Evolutionary conservation across 2,797 vertebrate genomes (phyloP), one percentile per base, ranked within the genome.

Genomic region (Sebastes hubbsi): DNA sequence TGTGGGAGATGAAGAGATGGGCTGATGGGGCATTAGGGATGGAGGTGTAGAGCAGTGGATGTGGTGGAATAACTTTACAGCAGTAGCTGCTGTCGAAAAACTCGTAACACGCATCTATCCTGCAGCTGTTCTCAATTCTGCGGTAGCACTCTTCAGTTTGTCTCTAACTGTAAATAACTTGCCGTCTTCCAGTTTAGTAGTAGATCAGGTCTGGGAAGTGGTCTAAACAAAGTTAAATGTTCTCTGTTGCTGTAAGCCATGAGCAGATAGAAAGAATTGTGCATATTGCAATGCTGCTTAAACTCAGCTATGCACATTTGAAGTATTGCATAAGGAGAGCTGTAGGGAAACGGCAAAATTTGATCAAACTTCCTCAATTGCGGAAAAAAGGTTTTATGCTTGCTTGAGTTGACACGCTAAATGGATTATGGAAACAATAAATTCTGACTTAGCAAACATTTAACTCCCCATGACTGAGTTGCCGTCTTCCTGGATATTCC

Each of bases 1-100:
- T 84, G 77, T 81, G 86, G 81, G 86, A 88, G 84, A 88, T 72
- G 78, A 75, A 83, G 88, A 83, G 88, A 88, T 81, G 74, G 72
- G 36, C 69, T 73, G 81, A 88, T 79, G 90, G 79, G 80, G 66
- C 80, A 73, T 88, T 54, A 60, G 87, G 62, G 85, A 89, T 68
- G 77, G 81, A 90, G 77, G 88, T 90, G 88, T 22, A 76, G 83
- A 87, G 69, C 56, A 64, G 54, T 61, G 64, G 77, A 87, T 81
- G 85, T 78, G 67, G 75, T 85, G 52, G 75, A 87, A 88, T 73
- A 81, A 88, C 75, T 86, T 80, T 52, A 72, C 78, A 78, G 69
- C 68, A 73, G 77, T 71, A 59, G 76, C 82, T 81, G 81, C 81
- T 73, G 78, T 68, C 42, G 73, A 78, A 71, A 82, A 68, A 54